Evolutionary conservation across 2,797 vertebrate species (phyloP).

Genomic region (Aselliscus stoliczkanus): DNA sequence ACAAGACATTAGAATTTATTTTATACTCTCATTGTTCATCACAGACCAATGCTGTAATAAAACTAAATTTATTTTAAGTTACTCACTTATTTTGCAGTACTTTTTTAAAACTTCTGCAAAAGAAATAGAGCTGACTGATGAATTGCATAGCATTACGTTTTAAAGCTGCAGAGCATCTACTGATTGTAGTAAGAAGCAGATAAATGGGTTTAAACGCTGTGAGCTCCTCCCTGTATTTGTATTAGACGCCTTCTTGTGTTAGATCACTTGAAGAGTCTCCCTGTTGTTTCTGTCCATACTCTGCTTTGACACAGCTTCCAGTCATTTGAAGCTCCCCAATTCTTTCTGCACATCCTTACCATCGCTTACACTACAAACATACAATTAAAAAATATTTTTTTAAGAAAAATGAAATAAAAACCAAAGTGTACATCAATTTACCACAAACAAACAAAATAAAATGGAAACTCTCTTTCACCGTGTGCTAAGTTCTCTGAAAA

Average conservation of each 20-base stretch:
- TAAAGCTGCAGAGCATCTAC: neutral
- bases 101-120: conserved; percentile 44
- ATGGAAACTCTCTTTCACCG: neutral
- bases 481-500: conserved; percentile 9
- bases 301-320: neutral
- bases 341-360: neutral
- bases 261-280: neutral
- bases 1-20: conserved; percentile 76
- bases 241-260: neutral
- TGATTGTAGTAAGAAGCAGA: neutral
- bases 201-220: neutral
- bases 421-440: neutral
- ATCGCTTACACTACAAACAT: neutral
- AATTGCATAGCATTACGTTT: neutral
- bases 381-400: neutral
- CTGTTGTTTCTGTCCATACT: neutral
- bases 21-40: conserved; percentile 66
- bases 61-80: conserved; percentile 56
- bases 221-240: neutral
- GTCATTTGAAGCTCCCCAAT: conserved; percentile 33
- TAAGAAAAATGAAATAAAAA: conserved; percentile 26
- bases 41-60: conserved; percentile 47
- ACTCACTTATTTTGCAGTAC: conserved; percentile 55
- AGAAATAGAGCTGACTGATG: conserved; percentile 21
- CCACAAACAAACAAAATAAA: conserved; percentile 28